These are phyloP conservation scores for Notodonta ziczac DNA, from an alignment of 2,888 invertebrate genomes.

Conservation along the genomic window DNA sequence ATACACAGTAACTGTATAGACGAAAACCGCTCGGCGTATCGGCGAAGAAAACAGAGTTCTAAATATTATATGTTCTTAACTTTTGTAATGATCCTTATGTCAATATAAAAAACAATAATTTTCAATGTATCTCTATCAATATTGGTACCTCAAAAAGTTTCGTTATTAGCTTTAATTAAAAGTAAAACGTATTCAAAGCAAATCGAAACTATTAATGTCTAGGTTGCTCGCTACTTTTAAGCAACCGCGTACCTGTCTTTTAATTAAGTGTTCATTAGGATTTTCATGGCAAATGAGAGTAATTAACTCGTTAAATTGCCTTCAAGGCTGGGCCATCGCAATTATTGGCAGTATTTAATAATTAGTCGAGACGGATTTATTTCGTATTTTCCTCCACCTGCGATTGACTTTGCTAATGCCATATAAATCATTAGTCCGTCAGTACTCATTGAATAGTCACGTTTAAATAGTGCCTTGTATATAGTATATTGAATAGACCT, in stretches of 20 bases:
- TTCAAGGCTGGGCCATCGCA: conserved; percentile 38
- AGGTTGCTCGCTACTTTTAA: conserved; percentile 24
- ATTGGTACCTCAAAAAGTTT: not conserved
- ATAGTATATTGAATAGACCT: too few species aligned
- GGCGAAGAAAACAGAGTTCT: too few species aligned
- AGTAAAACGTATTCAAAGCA: not conserved
- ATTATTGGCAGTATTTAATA: conserved; percentile 34
- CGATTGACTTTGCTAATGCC: not conserved
- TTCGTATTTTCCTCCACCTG: not conserved
- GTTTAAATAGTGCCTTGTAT: conserved; percentile 10
- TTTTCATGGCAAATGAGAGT: conserved; percentile 46
- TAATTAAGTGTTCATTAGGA: conserved; percentile 45
- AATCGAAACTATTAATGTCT: conserved; percentile 20
- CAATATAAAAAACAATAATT: not conserved
- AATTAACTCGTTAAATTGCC: conserved; percentile 44
- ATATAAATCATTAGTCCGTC: conserved; percentile 10
- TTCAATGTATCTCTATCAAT: not conserved
- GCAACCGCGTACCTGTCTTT: conserved; percentile 34
- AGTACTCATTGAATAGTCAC: conserved; percentile 10
- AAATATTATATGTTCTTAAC: too few species aligned
- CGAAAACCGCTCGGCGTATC: too few species aligned
- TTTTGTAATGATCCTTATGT: too few species aligned
- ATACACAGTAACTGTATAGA: too few species aligned
- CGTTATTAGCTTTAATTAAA: not conserved
- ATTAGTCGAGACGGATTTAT: not conserved